phyloP scores from a whole-genome alignment of 2,888 invertebrate species.

The Unio delphinus region DNA sequence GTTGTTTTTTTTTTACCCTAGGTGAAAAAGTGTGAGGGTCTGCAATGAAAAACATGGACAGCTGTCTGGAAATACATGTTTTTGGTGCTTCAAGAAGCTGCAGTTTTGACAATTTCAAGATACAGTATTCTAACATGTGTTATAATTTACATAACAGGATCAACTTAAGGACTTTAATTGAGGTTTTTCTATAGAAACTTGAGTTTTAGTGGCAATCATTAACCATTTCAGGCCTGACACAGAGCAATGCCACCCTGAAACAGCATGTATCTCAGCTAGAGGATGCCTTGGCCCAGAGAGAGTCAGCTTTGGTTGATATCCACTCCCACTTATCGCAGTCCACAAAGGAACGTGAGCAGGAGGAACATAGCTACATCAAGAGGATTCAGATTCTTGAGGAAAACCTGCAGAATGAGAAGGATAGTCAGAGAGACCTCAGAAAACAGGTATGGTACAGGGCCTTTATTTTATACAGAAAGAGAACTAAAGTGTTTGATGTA shows the following conservation, averaged over 20 bases:
- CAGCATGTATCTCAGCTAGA: slow-evolving; percentile 68
- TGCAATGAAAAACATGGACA: no score
- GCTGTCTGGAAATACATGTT: no score
- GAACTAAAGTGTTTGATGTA: no score
- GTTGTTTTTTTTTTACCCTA: no score
- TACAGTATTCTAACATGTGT: no score
- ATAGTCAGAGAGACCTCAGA: slow-evolving; percentile 64
- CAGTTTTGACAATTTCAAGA: no score
- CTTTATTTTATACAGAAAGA: no score
- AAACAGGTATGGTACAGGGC: slow-evolving; percentile 61
- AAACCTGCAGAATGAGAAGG: slow-evolving; percentile 64
- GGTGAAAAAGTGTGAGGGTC: no score
- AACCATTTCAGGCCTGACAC: slow-evolving; percentile 59
- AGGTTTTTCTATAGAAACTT: no score
- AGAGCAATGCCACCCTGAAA: slow-evolving; percentile 66
- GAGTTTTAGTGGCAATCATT: neutral
- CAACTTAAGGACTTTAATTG: no score
- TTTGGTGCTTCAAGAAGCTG: no score
- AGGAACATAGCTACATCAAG: slow-evolving; percentile 45
- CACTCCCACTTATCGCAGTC: slow-evolving; percentile 57
- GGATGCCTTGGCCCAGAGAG: slow-evolving; percentile 64
- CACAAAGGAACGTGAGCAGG: slow-evolving; percentile 53
- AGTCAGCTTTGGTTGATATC: slow-evolving; percentile 64
- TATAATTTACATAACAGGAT: no score
- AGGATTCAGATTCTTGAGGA: slow-evolving; percentile 60